These are phyloP conservation scores for Gephyroberyx darwinii DNA, from an alignment of 2,797 vertebrate species.

Conservation along the genomic window DNA sequence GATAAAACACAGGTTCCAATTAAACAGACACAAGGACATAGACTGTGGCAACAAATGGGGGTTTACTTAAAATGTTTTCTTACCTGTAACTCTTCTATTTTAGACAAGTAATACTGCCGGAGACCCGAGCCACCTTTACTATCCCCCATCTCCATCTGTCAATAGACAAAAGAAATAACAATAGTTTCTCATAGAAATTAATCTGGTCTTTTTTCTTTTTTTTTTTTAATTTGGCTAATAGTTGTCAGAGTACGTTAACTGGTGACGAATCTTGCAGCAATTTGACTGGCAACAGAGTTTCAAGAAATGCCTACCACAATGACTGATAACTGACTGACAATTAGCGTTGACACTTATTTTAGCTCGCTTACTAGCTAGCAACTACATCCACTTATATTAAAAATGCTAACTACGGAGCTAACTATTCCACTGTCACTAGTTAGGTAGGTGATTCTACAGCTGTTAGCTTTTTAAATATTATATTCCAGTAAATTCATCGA, in stretches of 20 bases:
- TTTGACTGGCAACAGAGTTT: neutral
- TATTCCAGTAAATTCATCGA: too few species aligned
- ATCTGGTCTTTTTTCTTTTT: neutral
- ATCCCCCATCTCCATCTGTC: slow-evolving; percentile 96
- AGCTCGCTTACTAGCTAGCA: too few species aligned
- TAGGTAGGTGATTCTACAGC: too few species aligned
- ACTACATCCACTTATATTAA: too few species aligned
- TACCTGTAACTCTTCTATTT: slow-evolving; percentile 98
- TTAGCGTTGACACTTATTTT: neutral
- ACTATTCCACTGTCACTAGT: too few species aligned
- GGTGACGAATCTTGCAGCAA: neutral
- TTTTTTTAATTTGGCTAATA: too few species aligned
- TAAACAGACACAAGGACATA: neutral
- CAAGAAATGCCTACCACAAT: neutral
- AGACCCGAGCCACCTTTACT: slow-evolving; percentile 93
- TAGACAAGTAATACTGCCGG: slow-evolving; percentile 96
- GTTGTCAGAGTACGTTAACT: too few species aligned
- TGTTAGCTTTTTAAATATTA: too few species aligned
- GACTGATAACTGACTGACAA: neutral
- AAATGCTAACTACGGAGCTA: too few species aligned
- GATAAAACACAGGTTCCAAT: slow-evolving; percentile 18
- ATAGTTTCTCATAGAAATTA: neutral
- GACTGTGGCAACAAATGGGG: neutral
- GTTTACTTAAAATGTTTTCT: slow-evolving; percentile 33
- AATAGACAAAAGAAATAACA: slow-evolving; percentile 7